Conservation (phyloP, 2,113 vertebrate genomes). For the Otocyon megalotis region DNA sequence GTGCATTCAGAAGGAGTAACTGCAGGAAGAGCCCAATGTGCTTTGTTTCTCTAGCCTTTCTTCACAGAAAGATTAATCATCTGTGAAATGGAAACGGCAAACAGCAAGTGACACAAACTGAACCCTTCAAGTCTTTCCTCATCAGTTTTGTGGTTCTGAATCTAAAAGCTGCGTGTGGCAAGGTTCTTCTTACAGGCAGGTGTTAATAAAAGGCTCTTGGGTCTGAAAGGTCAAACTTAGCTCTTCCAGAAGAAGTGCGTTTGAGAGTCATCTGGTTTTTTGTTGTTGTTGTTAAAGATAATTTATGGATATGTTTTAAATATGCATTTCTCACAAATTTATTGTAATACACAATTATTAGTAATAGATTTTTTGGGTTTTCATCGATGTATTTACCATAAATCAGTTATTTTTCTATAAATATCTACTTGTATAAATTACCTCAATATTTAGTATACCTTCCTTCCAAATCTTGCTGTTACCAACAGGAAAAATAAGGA, state of each 20-base stretch:
- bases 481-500: conserved; percentile 84
- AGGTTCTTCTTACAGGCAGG: conserved; percentile 96
- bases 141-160: conserved; percentile 95
- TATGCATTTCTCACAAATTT: conserved; percentile 80
- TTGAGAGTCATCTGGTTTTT: conserved; percentile 86
- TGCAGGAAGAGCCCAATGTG: conserved; percentile 96
- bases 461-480: conserved; percentile 84
- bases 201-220: conserved; percentile 99
- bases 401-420: conserved; percentile 77
- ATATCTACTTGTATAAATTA: conserved; percentile 84
- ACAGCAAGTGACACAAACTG: conserved; percentile 99
- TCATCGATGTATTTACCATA: conserved; percentile 63
- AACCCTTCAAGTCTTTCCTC: conserved; percentile 98
- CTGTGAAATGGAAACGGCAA: conserved; percentile 99
- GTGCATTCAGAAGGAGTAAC: conserved; percentile 97
- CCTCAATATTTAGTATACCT: conserved; percentile 86
- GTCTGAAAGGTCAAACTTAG: conserved; percentile 95
- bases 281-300: conserved; percentile 81
- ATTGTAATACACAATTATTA: conserved; percentile 75
- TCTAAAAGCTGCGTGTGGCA: conserved; percentile 92
- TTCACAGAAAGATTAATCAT: conserved; percentile 99
- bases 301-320: conserved; percentile 87
- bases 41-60: conserved; percentile 98
- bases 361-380: conserved; percentile 63
- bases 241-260: conserved; percentile 87